Evolutionary conservation across 2,113 vertebrate species (phyloP), one percentile per base, ranked within the genome.

Genomic region (Sakesphorus luctuosus): DNA sequence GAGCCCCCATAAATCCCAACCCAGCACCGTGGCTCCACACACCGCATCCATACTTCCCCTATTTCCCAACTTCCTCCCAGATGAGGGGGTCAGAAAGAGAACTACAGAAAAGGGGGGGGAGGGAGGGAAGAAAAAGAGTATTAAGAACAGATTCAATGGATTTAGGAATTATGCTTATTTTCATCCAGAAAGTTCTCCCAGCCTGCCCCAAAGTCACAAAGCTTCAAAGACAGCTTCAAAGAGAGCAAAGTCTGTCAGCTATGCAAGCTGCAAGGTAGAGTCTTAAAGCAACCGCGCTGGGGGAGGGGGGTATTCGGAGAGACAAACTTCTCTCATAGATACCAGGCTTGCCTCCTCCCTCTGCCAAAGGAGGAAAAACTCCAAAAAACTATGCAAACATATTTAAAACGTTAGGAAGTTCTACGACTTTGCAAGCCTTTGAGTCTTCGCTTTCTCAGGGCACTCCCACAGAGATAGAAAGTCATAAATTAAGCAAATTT

Each of bases 171-270:
- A 53, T 0, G 28, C 13, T 71, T 63, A 50, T 79, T 88, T 94
- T 77, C n/a, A 71, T 31, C 24, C 47, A 84, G 50, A 77, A 81
- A 89, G 55, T 71, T 92, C 80, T 84, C 47, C 52, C 68, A 81
- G 47, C 43, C 59, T 38, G 14, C 20, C 59, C 59, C 29, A 7
- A 80, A 93, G 73, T 26, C 55, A 62, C 3, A 67, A 50, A 68
- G 26, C 55, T 80, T 80, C 46, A 62, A 84, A 88, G 50, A 50
- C 52, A 87, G 71, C 90, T 80, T 80, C 46, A 62, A 84, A 88
- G 50, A 50, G 56, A 87, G 71, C 90, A 72, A 94, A 95, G 92
- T 93, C 88, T 52, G 69, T 8, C 59, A 84, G 43, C 50, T 38
- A 38, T 23, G 29, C 9, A 38, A 89, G 61, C 81, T 29, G 10